Evolutionary conservation across 2,113 vertebrate genomes (phyloP), one percentile per base, ranked within the genome.

Genomic region (Oenanthe oenanthe): DNA sequence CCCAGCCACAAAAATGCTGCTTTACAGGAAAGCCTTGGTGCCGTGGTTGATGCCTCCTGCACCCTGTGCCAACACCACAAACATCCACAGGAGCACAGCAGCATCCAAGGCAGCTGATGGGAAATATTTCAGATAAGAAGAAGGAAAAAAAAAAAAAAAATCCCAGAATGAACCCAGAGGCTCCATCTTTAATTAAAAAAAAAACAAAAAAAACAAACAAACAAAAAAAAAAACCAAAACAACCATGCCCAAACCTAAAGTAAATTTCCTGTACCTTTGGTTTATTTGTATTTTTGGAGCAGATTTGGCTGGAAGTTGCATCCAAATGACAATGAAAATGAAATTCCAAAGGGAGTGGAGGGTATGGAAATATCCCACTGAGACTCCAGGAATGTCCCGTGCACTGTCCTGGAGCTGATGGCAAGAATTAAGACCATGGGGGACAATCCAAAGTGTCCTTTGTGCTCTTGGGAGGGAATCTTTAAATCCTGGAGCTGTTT

Each of bases 51-150:
- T 92, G 83, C 57, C 88, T 92, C 86, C 42, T 70, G 67, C 32
- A 18, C 42, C 22, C 20, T 63, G 45, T 83, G 93, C 95, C 93
- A 94, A 32, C 85, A 83, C 92, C 75, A 2, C 93, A 96, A 54
- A 85, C 71, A 34, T 85, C 92, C 85, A 32, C 5, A 28, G 42
- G 86, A 72, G 13, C 36, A 54, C 16, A 5, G 58, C 31, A 76
- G 45, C 78, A 90, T 32, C 93, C 81, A 63, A 61, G 58, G 38
- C 88, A 88, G 54, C 40, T 57, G 50, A 58, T 83, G 85, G 47
- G 48, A 93, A 92, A 72, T 50, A 88, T 38, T 85, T 70, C 51
- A 80, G 82, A 92, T 95, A 89, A 97, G 40, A 65, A 75, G 36
- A 22, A 60, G 14, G 6, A 56, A 91, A 74, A 50, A 87, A 70